phyloP scores from a whole-genome alignment of 2,113 vertebrate species.

The Caloenas nicobarica region DNA sequence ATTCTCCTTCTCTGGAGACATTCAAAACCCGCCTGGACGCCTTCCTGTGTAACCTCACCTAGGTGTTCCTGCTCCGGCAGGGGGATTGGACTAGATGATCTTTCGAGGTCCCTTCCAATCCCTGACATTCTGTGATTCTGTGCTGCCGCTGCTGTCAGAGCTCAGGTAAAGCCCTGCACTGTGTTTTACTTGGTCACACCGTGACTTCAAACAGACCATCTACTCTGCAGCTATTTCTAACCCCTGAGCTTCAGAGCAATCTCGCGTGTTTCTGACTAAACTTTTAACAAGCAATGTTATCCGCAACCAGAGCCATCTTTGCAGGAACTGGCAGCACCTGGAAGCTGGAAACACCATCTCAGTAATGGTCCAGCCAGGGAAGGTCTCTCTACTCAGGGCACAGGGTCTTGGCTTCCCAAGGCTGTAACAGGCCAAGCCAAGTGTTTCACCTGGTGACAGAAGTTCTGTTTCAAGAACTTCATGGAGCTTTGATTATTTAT shows the following conservation, averaged over 20 bases:
- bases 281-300: neutral
- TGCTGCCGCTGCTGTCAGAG: neutral
- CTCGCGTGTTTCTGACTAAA: neutral
- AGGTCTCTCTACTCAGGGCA: neutral
- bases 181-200: fast-evolving
- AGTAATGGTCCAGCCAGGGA: neutral
- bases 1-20: too few species aligned
- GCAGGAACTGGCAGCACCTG: neutral
- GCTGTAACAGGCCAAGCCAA: neutral
- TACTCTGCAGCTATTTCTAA: neutral
- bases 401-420: neutral
- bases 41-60: too few species aligned
- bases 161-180: neutral
- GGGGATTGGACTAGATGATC: too few species aligned
- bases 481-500: neutral
- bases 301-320: neutral
- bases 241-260: neutral
- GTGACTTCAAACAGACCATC: neutral
- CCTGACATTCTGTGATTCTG: too few species aligned
- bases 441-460: neutral
- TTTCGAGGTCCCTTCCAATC: too few species aligned
- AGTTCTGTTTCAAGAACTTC: neutral
- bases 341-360: neutral
- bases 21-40: too few species aligned
- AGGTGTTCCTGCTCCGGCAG: too few species aligned